phyloP scores from a whole-genome alignment of 2,888 invertebrate species.

The Empis livida region DNA sequence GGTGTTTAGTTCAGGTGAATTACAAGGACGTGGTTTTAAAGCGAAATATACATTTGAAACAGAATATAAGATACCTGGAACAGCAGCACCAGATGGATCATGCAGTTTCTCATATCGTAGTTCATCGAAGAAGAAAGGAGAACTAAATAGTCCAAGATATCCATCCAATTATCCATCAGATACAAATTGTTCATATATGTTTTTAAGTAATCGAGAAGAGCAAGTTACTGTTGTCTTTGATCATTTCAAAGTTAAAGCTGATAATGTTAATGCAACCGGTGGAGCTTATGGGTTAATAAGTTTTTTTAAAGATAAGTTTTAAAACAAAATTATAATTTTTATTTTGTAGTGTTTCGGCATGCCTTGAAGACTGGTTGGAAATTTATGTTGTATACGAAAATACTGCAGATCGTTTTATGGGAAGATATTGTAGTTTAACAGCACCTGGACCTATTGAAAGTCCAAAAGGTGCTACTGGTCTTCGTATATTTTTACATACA shows the following conservation, averaged over 20 bases:
- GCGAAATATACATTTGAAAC: slow-evolving; percentile 40
- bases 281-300: slow-evolving; percentile 55
- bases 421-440: slow-evolving; percentile 81
- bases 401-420: slow-evolving; percentile 69
- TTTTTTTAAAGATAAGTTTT: not conserved
- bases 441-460: slow-evolving; percentile 94
- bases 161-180: slow-evolving; percentile 94
- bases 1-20: slow-evolving; percentile 88
- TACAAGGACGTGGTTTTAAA: slow-evolving; percentile 83
- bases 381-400: slow-evolving; percentile 82
- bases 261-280: slow-evolving; percentile 61
- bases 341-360: slow-evolving; percentile 54
- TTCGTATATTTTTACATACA: slow-evolving; percentile 80
- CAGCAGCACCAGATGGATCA: slow-evolving; percentile 80
- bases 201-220: slow-evolving; percentile 74
- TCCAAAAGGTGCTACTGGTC: slow-evolving; percentile 72
- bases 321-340: not conserved
- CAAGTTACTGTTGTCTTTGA: slow-evolving; percentile 85
- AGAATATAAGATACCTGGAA: slow-evolving; percentile 91
- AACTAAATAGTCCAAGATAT: slow-evolving; percentile 91
- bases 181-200: slow-evolving; percentile 87
- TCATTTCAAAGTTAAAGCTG: slow-evolving; percentile 79
- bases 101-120: slow-evolving; percentile 88
- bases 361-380: slow-evolving; percentile 89
- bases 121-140: slow-evolving; percentile 73